These are phyloP conservation scores for Pseudorhombus dupliciocellatus DNA, from an alignment of 2,113 vertebrate species.

Conservation along the genomic window DNA sequence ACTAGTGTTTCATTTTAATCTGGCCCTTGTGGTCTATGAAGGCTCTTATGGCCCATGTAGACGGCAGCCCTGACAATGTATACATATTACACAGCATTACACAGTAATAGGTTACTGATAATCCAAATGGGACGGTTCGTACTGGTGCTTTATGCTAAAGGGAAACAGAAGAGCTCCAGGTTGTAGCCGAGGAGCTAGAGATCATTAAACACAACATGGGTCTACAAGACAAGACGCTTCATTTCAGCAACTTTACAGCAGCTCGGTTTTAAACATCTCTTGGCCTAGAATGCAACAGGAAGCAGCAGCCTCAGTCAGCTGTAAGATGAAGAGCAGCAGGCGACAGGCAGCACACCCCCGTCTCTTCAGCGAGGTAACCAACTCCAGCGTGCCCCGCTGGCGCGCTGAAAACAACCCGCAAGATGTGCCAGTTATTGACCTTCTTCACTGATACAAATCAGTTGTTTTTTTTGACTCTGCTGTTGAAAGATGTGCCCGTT, in stretches of 20 bases:
- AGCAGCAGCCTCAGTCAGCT: not conserved
- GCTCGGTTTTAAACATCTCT: not conserved
- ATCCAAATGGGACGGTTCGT: too few relatives aligned
- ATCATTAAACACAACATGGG: conserved; percentile 1
- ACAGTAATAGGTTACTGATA: too few relatives aligned
- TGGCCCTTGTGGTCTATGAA: too few relatives aligned
- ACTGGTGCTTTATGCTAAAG: too few relatives aligned
- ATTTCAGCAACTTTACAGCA: not conserved
- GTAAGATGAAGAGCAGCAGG: conserved; percentile 7
- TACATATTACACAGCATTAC: too few relatives aligned
- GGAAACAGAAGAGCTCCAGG: too few relatives aligned
- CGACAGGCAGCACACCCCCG: not conserved
- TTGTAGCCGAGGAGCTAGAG: not conserved
- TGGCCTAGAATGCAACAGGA: not conserved
- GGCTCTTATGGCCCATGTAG: too few relatives aligned
- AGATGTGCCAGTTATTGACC: conserved; percentile 4
- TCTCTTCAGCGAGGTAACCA: not conserved
- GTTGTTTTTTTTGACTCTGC: not conserved
- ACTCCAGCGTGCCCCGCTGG: not conserved
- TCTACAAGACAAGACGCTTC: not conserved
- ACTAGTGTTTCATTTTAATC: too few relatives aligned
- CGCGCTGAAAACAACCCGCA: not conserved
- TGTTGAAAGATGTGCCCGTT: not conserved
- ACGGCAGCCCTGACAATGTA: too few relatives aligned
- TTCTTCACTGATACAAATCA: not conserved